Evolutionary conservation across 1,140 invertebrate genomes (phyloP), one percentile per base, ranked within the genome.

Genomic region (Euwallacea similis): DNA sequence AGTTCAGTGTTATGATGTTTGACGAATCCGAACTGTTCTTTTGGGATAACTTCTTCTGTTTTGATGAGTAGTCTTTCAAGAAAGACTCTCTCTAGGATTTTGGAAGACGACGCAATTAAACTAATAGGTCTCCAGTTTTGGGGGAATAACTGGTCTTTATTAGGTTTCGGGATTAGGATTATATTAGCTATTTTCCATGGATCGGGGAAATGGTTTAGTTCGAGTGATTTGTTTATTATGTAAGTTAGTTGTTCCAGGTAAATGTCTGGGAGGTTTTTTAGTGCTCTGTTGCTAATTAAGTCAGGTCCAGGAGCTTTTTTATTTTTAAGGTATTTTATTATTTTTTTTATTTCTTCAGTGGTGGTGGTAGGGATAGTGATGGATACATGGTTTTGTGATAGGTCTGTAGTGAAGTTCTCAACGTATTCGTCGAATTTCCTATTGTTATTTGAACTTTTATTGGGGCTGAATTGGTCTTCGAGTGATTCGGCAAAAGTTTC

Each of bases 21-120:
- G 1, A 33, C 13, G 21, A 70, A 70, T 21, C 68, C 59, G 55
- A 63, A 70, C 21, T 70, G 68, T n/a, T 54, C 21, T 7, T 53
- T 54, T 2, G 60, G 68, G 7, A 70, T 62, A 2, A 16, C 0
- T 2, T 70, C 41, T 10, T 60, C 11, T 3, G 15, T 60, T 6
- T 2, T 10, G 10, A 4, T 0, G 8, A 8, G 16, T 10, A 60
- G 2, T 11, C 41, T 11, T 10, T 60, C 58, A 10, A 42, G 8
- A 60, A 60, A 41, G 4, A 42, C 11, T 60, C 16, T 60, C 41
- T 60, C 58, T n/a, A 15, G 2, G 8, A 60, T 7, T 42, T 60
- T 60, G 8, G 8, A 8, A 4, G 15, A 6, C 1, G 58, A 8
- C 1, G 58, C 43, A 10, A 60, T 16, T 8, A 43, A 41, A 11